Conservation (phyloP, 2,797 vertebrate species). For the Geotrypetes seraphini region DNA sequence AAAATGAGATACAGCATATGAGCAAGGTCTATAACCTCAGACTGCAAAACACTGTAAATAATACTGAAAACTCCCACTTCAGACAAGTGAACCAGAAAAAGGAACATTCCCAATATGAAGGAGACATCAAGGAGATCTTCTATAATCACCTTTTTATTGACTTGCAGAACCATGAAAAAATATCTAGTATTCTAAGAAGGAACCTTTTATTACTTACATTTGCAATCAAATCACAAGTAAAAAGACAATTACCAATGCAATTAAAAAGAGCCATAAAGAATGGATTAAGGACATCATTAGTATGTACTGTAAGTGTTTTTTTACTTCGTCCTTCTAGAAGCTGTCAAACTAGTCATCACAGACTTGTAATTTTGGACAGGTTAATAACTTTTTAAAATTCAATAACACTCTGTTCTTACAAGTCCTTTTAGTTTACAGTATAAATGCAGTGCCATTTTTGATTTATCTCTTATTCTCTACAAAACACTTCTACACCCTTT, state of each 20-base stretch:
- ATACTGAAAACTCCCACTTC: slow-evolving; percentile 62
- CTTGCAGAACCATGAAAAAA: slow-evolving; percentile 51
- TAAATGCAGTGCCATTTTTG: too few relatives aligned
- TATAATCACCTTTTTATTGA: slow-evolving; percentile 61
- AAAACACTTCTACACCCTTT: too few relatives aligned
- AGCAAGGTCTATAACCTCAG: slow-evolving; percentile 58
- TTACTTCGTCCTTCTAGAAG: too few relatives aligned
- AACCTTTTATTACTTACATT: slow-evolving; percentile 52
- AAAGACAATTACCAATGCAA: slow-evolving; percentile 36
- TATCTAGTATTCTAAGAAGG: slow-evolving; percentile 55
- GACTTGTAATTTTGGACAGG: too few relatives aligned
- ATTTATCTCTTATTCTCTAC: too few relatives aligned
- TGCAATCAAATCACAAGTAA: slow-evolving; percentile 37
- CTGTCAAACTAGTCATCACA: too few relatives aligned
- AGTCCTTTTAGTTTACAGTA: too few relatives aligned
- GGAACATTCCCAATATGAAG: slow-evolving; percentile 58
- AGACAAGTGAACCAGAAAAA: slow-evolving; percentile 62
- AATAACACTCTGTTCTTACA: too few relatives aligned
- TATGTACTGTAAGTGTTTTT: too few relatives aligned
- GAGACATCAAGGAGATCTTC: slow-evolving; percentile 64
- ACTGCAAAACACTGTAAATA: slow-evolving; percentile 65
- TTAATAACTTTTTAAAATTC: too few relatives aligned
- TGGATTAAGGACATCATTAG: slow-evolving; percentile 5
- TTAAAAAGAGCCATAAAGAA: slow-evolving; percentile 14
- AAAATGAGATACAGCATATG: slow-evolving; percentile 55